A percentile compares a stretch with the other conserved stretches of the same genome.
Evolutionary conservation across 2,113 vertebrate genomes (phyloP).

Genomic region (Monopterus albus): DNA sequence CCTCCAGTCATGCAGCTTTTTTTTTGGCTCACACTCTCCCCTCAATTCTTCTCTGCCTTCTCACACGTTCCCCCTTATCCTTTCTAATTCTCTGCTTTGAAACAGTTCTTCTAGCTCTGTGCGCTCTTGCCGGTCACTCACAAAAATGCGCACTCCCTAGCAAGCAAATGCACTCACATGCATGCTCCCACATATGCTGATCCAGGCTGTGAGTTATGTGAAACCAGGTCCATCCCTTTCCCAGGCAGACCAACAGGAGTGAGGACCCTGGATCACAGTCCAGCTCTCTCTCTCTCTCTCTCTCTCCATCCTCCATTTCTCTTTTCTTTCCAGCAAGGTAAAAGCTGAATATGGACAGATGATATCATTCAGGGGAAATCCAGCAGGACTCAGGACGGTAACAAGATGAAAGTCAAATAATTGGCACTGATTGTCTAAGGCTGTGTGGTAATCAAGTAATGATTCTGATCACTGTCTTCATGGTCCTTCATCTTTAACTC

Average conservation of each 20-base stretch:
- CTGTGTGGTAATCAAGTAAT: slow-evolving; percentile 17
- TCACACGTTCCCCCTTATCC: slow-evolving; percentile 33
- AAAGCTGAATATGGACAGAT: slow-evolving; percentile 5
- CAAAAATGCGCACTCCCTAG: not conserved
- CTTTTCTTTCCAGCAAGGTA: slow-evolving; percentile 4
- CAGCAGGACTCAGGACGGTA: not conserved
- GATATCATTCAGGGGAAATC: slow-evolving; percentile 21
- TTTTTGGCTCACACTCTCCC: slow-evolving; percentile 8
- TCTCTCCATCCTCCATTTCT: slow-evolving; percentile 19
- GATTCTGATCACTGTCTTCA: not conserved
- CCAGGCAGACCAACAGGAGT: slow-evolving; percentile 51
- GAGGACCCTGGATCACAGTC: slow-evolving; percentile 33
- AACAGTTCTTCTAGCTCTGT: slow-evolving; percentile 26
- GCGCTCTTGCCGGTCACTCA: slow-evolving; percentile 47
- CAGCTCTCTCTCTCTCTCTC: slow-evolving; percentile 2
- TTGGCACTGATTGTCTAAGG: not conserved
- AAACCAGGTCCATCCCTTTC: slow-evolving; percentile 58
- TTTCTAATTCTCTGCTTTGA: slow-evolving; percentile 53
- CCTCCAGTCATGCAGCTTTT: slow-evolving; percentile 14
- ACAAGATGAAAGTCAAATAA: slow-evolving; percentile 16
- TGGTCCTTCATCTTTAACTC: not conserved
- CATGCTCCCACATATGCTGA: slow-evolving; percentile 45
- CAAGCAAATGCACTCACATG: slow-evolving; percentile 42
- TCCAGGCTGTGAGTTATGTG: slow-evolving; percentile 50
- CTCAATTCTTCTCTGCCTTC: slow-evolving; percentile 28